Conservation (phyloP, 2,113 vertebrate species). For the Campylomormyrus numenius region DNA sequence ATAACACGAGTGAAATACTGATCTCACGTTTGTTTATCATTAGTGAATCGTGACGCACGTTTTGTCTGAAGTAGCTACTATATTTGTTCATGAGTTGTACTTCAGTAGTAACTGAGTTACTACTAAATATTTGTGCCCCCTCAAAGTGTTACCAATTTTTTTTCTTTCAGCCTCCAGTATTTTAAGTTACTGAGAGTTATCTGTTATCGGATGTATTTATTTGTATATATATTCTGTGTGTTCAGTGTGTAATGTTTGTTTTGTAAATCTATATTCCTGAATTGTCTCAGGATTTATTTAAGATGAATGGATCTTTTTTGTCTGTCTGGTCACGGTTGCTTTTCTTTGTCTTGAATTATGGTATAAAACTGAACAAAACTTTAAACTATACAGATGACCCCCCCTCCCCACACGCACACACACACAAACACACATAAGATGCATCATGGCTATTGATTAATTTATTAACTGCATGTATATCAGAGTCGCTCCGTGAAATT, state of each 20-base stretch:
- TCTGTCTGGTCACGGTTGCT: neutral
- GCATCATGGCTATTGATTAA: neutral
- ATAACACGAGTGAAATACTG: neutral
- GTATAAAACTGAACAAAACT: neutral
- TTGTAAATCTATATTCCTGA: neutral
- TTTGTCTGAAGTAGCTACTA: neutral
- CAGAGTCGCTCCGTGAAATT: neutral
- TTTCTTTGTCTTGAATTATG: neutral
- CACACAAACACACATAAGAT: neutral
- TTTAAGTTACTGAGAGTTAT: neutral
- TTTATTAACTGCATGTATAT: conserved; percentile 6
- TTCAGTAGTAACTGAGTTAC: neutral
- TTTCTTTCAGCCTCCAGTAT: neutral
- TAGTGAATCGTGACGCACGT: neutral
- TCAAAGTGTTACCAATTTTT: neutral
- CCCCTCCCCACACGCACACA: too few species aligned
- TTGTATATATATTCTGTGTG: neutral
- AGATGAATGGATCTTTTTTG: neutral
- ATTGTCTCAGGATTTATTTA: neutral
- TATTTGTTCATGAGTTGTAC: neutral
- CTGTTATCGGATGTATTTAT: neutral
- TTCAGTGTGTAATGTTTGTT: neutral
- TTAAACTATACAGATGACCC: neutral
- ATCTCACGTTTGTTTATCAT: neutral
- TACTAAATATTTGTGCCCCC: neutral